phyloP scores from a whole-genome alignment of 2,888 invertebrate species.

The Hypselothyrea guttata region DNA sequence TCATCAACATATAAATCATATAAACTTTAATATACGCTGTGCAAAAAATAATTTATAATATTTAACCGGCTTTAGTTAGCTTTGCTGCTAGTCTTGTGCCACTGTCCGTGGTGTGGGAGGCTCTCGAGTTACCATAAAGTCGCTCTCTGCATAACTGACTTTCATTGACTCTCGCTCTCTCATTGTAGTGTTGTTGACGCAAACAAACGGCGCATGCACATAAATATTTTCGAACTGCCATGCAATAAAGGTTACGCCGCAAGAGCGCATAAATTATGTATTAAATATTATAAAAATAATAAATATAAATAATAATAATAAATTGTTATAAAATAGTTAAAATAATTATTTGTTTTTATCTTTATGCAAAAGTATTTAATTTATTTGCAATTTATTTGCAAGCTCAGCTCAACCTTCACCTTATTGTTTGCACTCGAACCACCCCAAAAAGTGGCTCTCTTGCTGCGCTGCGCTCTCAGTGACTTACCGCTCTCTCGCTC shows the following conservation, averaged over 20 bases:
- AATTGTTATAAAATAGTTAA: neutral
- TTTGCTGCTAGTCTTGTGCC: slow-evolving; percentile 18
- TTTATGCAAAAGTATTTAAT: too few relatives aligned
- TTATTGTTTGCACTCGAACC: slow-evolving; percentile 15
- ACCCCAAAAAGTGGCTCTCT: slow-evolving; percentile 15
- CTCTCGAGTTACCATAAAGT: neutral
- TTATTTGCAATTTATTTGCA: neutral
- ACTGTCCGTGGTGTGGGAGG: too few relatives aligned
- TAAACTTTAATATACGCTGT: too few relatives aligned
- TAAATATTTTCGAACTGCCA: slow-evolving; percentile 28
- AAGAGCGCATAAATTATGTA: slow-evolving; percentile 6
- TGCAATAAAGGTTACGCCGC: slow-evolving; percentile 38
- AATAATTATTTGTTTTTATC: too few relatives aligned
- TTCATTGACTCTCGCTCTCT: slow-evolving; percentile 5
- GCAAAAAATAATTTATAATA: too few relatives aligned
- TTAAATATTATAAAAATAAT: neutral
- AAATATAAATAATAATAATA: neutral
- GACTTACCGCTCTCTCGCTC: slow-evolving; percentile 5
- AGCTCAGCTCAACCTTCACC: slow-evolving; percentile 21
- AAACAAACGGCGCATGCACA: slow-evolving; percentile 42
- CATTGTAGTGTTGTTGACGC: neutral
- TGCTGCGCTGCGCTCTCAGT: too few relatives aligned
- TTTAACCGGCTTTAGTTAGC: slow-evolving; percentile 46
- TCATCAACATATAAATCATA: slow-evolving; percentile 23
- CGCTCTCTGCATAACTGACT: too few relatives aligned